Percentiles rank a stretch among this genome's conserved stretches.
Conservation (phyloP, 2,113 vertebrate species). For the Dromaius novaehollandiae region DNA sequence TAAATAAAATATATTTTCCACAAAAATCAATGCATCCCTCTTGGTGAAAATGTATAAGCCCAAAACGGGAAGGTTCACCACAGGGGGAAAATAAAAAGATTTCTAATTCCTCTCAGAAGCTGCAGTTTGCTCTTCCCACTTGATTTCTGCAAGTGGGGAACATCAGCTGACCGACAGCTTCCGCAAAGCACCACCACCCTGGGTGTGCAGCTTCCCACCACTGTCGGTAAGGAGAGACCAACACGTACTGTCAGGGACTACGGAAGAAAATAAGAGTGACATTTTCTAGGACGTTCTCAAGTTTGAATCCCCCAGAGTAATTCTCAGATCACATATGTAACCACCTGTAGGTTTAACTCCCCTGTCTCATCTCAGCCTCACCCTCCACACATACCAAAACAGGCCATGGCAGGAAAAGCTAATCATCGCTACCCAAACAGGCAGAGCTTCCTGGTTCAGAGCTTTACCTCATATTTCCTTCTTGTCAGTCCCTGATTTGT, state of each 20-base stretch:
- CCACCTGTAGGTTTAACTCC: neutral
- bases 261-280: neutral
- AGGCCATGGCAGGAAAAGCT: neutral
- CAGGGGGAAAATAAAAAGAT: neutral
- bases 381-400: neutral
- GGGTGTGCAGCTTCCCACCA: neutral
- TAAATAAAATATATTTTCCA: neutral
- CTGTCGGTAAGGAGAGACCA: neutral
- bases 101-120: neutral
- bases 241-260: rapidly evolving
- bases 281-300: neutral
- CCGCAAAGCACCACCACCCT: neutral
- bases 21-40: neutral
- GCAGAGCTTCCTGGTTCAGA: neutral
- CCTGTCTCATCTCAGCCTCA: neutral
- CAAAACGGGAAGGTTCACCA: neutral
- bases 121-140: neutral
- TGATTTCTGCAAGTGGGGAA: neutral
- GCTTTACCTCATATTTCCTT: neutral
- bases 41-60: neutral
- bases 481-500: neutral
- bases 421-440: neutral
- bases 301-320: neutral
- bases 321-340: neutral
- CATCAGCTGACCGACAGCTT: neutral